phyloP scores from a whole-genome alignment of 2,888 invertebrate species.

The Flexamia atlantica region DNA sequence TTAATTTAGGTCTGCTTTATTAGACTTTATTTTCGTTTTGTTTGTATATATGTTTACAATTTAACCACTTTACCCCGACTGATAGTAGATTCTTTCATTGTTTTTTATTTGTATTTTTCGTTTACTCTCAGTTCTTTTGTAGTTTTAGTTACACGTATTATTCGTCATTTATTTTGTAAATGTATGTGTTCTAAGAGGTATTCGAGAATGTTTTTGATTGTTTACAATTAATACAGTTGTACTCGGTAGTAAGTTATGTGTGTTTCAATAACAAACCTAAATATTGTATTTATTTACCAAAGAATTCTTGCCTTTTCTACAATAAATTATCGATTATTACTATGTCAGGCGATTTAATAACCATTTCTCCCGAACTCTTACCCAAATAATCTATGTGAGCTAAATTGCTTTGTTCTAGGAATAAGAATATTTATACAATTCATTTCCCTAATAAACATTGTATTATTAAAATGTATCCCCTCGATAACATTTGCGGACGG shows the following conservation, averaged over 20 bases:
- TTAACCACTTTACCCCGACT: slow-evolving; percentile 52
- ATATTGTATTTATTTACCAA: slow-evolving; percentile 56
- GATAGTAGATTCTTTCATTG: slow-evolving; percentile 23
- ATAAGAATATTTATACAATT: too few species aligned
- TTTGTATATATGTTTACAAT: slow-evolving; percentile 42
- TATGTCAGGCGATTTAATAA: too few species aligned
- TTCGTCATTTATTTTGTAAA: slow-evolving; percentile 13
- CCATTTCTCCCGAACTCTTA: too few species aligned
- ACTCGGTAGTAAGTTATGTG: not conserved
- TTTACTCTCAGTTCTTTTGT: slow-evolving; percentile 23
- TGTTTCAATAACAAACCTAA: slow-evolving; percentile 29
- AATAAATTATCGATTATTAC: not conserved
- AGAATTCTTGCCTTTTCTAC: slow-evolving; percentile 25
- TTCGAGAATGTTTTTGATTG: slow-evolving; percentile 40
- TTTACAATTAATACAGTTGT: slow-evolving; percentile 34
- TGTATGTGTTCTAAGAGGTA: slow-evolving; percentile 43
- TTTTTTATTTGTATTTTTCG: not conserved
- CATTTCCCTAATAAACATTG: too few species aligned
- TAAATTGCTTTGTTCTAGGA: too few species aligned
- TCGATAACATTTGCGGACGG: too few species aligned
- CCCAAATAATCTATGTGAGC: too few species aligned
- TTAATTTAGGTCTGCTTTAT: slow-evolving; percentile 49
- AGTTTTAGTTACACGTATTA: slow-evolving; percentile 16
- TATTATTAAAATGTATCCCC: too few species aligned
- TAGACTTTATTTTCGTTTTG: slow-evolving; percentile 25